These are phyloP conservation scores for Syngnathus acus DNA, from an alignment of 2,797 vertebrate species.

Conservation along the genomic window DNA sequence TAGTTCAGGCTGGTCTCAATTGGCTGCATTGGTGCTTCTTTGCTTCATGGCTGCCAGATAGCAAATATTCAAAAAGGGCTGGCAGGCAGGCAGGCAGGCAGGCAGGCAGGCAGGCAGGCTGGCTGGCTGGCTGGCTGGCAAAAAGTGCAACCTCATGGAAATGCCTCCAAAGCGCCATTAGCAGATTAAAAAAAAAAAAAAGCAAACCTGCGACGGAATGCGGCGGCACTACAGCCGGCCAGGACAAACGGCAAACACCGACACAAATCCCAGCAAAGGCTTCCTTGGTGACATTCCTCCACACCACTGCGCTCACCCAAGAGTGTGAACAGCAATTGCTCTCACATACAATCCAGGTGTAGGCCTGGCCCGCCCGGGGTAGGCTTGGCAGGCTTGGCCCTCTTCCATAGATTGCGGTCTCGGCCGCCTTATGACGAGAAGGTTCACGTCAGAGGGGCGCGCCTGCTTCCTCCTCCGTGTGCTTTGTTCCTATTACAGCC, in stretches of 20 bases:
- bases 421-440: background rate
- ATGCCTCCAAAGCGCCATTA: constrained; percentile 8
- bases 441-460: background rate
- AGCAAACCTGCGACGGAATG: constrained; percentile 22
- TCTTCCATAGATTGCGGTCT: too few species aligned
- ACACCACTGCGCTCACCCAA: background rate
- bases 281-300: background rate
- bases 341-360: too few species aligned
- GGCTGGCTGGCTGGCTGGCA: constrained; percentile 16
- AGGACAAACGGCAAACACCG: constrained; percentile 5
- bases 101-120: background rate
- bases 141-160: constrained; percentile 4
- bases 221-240: constrained; percentile 7
- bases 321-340: background rate
- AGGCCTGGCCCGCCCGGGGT: too few species aligned
- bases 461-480: background rate
- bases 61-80: too few species aligned
- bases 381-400: too few species aligned
- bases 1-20: too few species aligned
- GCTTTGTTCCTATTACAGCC: background rate
- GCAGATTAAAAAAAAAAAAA: constrained; percentile 1
- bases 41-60: too few species aligned
- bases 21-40: too few species aligned
- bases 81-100: too few species aligned
- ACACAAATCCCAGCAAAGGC: background rate